A percentile compares a stretch with the other conserved stretches of the same genome.
Conservation (phyloP, 2,113 vertebrate species). For the Anhinga anhinga region DNA sequence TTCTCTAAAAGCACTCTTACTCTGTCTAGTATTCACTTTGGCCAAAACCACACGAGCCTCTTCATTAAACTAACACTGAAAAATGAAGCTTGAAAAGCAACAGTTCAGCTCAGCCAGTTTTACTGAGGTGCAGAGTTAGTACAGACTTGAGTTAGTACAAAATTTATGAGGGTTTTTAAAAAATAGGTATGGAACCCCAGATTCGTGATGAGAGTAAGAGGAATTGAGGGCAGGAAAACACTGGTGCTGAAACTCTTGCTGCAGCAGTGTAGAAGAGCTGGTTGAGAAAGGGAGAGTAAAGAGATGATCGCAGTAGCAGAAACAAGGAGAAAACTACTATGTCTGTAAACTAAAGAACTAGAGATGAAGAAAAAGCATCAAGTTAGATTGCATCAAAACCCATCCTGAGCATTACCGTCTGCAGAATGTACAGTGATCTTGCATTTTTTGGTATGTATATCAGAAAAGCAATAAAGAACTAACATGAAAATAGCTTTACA, state of each 20-base stretch:
- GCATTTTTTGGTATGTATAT: fast-evolving
- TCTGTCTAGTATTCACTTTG: neutral
- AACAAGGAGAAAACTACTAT: neutral
- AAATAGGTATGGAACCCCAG: neutral
- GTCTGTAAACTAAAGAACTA: neutral
- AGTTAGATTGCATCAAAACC: neutral
- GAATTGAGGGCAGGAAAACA: neutral
- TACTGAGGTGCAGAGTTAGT: neutral
- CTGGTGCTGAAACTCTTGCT: neutral
- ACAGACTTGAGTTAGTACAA: neutral
- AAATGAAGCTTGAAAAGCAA: neutral
- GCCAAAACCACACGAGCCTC: neutral
- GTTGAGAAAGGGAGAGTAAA: neutral
- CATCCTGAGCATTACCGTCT: neutral
- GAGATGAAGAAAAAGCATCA: neutral
- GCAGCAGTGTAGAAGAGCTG: neutral
- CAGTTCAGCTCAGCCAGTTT: neutral
- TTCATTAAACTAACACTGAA: neutral
- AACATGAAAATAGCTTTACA: neutral
- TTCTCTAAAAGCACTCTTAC: neutral
- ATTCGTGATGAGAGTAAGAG: neutral
- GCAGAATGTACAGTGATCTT: neutral
- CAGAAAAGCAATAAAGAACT: neutral
- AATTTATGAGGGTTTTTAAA: neutral
- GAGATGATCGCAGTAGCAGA: neutral